Conservation (phyloP, 2,888 invertebrate genomes). For the Noctua fimbriata region DNA sequence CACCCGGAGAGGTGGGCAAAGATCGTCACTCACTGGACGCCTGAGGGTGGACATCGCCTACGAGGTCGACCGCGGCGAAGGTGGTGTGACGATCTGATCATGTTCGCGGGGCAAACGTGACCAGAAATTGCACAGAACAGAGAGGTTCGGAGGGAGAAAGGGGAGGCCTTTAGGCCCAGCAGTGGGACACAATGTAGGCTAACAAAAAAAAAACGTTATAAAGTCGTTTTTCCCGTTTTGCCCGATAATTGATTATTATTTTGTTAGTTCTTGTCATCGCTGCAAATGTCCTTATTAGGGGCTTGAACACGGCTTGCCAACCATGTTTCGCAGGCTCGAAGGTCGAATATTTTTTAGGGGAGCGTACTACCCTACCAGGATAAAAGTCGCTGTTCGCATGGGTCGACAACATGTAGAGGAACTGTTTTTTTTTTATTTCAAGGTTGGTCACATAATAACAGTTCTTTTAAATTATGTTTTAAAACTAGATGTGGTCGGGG, state of each 20-base stretch:
- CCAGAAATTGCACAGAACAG: too few species aligned
- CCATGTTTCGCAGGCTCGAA: not conserved
- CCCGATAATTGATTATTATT: not conserved
- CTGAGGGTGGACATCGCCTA: too few species aligned
- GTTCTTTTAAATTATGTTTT: not conserved
- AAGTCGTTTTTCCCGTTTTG: not conserved
- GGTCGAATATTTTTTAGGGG: not conserved
- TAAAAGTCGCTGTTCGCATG: not conserved
- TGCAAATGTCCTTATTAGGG: not conserved
- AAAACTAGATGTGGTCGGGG: not conserved
- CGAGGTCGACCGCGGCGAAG: too few species aligned
- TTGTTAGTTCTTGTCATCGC: not conserved
- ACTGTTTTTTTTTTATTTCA: not conserved
- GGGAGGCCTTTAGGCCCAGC: too few species aligned
- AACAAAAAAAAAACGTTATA: not conserved
- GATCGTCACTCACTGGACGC: too few species aligned
- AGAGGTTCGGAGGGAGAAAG: too few species aligned
- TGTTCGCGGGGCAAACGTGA: too few species aligned
- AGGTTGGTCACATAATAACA: not conserved
- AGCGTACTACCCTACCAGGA: not conserved
- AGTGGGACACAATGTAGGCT: too few species aligned
- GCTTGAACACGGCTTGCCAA: not conserved
- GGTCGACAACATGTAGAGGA: not conserved
- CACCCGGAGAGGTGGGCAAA: too few species aligned
- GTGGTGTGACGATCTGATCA: too few species aligned